Evolutionary conservation across 2,797 vertebrate species (phyloP).

Genomic region (Hoplostethus atlanticus): DNA sequence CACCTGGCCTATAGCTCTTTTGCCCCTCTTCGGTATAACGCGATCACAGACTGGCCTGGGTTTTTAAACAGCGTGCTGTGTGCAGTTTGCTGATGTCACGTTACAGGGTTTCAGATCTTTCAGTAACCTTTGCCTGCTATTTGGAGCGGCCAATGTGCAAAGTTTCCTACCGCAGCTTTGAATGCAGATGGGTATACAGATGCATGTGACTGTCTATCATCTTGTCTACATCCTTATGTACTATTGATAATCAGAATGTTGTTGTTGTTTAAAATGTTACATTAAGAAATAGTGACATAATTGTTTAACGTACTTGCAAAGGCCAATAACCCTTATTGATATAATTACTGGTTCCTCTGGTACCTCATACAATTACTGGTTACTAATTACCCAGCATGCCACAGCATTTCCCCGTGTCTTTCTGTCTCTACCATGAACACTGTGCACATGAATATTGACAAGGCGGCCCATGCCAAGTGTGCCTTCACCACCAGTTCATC

Average conservation of each 20-base stretch:
- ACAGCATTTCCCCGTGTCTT: background rate
- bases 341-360: too few relatives aligned
- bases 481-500: conserved; percentile 51
- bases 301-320: too few relatives aligned
- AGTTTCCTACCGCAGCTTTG: background rate
- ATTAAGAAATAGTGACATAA: background rate
- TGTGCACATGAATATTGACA: conserved; percentile 50
- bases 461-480: conserved; percentile 20
- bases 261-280: too few relatives aligned
- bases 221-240: background rate
- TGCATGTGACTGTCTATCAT: background rate
- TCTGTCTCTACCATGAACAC: conserved; percentile 10
- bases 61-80: background rate
- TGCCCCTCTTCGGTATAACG: too few relatives aligned
- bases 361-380: background rate
- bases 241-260: background rate
- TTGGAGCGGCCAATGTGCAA: background rate
- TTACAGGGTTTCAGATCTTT: background rate
- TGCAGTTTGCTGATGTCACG: background rate
- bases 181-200: background rate
- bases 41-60: too few relatives aligned
- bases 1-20: too few relatives aligned
- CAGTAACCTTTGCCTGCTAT: conserved; percentile 8
- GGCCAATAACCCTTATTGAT: too few relatives aligned
- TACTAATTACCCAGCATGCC: background rate